Evolutionary conservation across 2,888 invertebrate genomes (phyloP), one percentile per base, ranked within the genome.

Genomic region (Ctena decussata): DNA sequence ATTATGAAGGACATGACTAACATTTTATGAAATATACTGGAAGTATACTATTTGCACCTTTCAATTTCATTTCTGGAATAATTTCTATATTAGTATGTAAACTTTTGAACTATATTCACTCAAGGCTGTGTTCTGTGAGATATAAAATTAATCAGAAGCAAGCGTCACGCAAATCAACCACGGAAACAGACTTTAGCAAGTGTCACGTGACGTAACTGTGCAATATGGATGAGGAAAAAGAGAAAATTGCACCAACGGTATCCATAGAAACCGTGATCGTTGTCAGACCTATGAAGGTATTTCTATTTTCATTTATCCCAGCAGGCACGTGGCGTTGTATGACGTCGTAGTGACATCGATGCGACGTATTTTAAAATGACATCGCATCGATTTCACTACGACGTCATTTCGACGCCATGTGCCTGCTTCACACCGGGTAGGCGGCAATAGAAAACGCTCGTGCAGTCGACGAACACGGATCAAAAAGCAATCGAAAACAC

Each of bases 271-370:
- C 91, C 3, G 96, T 96, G 18, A 94, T 96, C 53, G 95, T 96
- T 57, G 96, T 96, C 21, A 91, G 96, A 83, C 96, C 96, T 18
- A 91, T 96, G 35, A 96, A 96, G 95, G 93, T 93, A 90, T 57
- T 1, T 24, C 8, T 46, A 15, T 11, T 41, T 41, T 41, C 41
- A 41, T 41, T 41, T 41, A n/a, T n/a, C n/a, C n/a, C n/a, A n/a
- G n/a, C n/a, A n/a, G n/a, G n/a, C n/a, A n/a, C n/a, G n/a, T n/a
- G n/a, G n/a, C n/a, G n/a, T n/a, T n/a, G n/a, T n/a, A n/a, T n/a
- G n/a, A n/a, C n/a, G n/a, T n/a, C n/a, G n/a, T n/a, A n/a, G n/a
- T n/a, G n/a, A n/a, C n/a, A n/a, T n/a, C n/a, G n/a, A n/a, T n/a
- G n/a, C n/a, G n/a, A n/a, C n/a, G n/a, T n/a, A n/a, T n/a, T n/a